Percentiles rank a stretch among this genome's conserved stretches.
Conservation (phyloP, 2,797 vertebrate genomes). For the Pangasius mekongensis region DNA sequence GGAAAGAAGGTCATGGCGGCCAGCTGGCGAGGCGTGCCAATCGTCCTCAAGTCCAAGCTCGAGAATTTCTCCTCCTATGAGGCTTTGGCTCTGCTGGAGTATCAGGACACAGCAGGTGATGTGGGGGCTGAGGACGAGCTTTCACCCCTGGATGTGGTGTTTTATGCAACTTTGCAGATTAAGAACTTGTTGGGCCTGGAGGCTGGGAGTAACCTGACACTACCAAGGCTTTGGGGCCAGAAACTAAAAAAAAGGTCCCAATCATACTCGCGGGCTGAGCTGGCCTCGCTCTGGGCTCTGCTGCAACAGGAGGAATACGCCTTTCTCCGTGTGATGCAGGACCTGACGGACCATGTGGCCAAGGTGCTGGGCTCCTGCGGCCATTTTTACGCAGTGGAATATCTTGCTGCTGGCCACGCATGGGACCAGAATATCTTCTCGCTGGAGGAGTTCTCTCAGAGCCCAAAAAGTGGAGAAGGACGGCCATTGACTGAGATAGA, state of each 20-base stretch:
- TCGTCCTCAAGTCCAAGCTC: constrained; percentile 92
- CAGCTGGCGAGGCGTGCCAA: constrained; percentile 83
- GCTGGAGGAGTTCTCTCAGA: constrained; percentile 71
- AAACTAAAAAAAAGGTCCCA: constrained; percentile 69
- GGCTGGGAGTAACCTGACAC: constrained; percentile 67
- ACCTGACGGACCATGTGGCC: constrained; percentile 86
- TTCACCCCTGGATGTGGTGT: constrained; percentile 84
- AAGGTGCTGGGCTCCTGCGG: constrained; percentile 92
- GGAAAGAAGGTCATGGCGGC: constrained; percentile 96
- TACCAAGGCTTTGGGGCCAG: constrained; percentile 79
- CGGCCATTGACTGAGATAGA: constrained; percentile 65
- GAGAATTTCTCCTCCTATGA: constrained; percentile 91
- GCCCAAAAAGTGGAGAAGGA: constrained; percentile 10
- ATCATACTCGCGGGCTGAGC: constrained; percentile 79
- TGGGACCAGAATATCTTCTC: constrained; percentile 91
- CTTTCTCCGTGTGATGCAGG: constrained; percentile 89
- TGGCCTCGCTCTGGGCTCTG: constrained; percentile 91
- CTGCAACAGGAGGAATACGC: constrained; percentile 95
- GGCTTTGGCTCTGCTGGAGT: constrained; percentile 79
- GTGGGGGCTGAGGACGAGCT: constrained; percentile 68
- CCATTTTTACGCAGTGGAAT: constrained; percentile 94
- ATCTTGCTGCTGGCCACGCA: constrained; percentile 87
- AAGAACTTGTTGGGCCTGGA: constrained; percentile 86
- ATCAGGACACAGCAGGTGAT: constrained; percentile 68
- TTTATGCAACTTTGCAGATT: constrained; percentile 88